Conservation (phyloP, 35 echinoderm and acorn worm genomes). For the Strongylocentrotus purpuratus region DNA sequence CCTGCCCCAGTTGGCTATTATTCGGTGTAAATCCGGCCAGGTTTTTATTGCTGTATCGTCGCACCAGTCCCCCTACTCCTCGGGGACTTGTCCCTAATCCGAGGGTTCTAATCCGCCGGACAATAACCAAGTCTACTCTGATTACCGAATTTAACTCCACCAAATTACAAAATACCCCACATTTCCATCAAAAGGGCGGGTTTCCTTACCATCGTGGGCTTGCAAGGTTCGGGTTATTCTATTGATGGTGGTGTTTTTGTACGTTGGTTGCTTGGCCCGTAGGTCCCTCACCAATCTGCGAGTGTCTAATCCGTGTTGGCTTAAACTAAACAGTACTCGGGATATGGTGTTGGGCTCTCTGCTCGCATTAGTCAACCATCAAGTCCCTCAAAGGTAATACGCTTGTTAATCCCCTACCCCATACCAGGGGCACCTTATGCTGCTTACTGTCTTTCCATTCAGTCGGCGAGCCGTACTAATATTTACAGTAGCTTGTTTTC, state of each 20-base stretch:
- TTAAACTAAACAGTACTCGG: conserved; percentile 28
- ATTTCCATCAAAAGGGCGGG: conserved; percentile 41
- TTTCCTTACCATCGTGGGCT: background rate
- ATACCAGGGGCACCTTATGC: conserved; percentile 25
- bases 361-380: conserved; percentile 35
- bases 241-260: conserved; percentile 46
- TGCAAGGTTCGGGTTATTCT: background rate
- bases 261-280: background rate
- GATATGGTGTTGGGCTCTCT: conserved; percentile 4
- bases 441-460: conserved; percentile 33
- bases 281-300: conserved; percentile 28
- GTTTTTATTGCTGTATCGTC: conserved; percentile 39
- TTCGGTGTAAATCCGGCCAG: conserved; percentile 15
- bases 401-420: conserved; percentile 42
- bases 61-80: background rate
- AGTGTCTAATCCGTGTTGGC: conserved; percentile 41
- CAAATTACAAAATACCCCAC: conserved; percentile 51
- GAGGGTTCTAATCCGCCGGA: conserved; percentile 26
- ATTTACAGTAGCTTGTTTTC: conserved; percentile 55
- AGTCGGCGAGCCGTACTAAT: conserved; percentile 41
- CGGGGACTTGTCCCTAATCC: conserved; percentile 45
- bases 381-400: conserved; percentile 48
- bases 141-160: conserved; percentile 52
- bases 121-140: conserved; percentile 42
- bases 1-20: conserved; percentile 24